phyloP scores from a whole-genome alignment of 2,797 vertebrate genomes.

The Coluber constrictor region DNA sequence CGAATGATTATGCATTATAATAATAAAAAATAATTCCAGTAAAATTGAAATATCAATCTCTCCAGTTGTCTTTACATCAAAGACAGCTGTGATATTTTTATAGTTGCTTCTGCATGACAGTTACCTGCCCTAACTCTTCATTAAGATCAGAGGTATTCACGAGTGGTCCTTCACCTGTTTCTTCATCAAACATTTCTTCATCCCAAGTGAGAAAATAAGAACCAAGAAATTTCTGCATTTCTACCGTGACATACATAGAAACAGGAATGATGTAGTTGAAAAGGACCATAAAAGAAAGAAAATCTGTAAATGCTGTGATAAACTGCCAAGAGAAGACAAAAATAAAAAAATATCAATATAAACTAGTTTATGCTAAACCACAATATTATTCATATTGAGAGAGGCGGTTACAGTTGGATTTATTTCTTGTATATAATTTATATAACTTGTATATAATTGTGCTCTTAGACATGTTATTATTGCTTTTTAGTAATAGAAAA shows the following conservation, averaged over 20 bases:
- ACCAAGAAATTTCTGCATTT: slow-evolving; percentile 98
- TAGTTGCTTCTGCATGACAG: not conserved
- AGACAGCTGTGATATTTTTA: not conserved
- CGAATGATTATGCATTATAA: not conserved
- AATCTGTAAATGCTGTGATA: slow-evolving; percentile 91
- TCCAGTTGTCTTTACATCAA: not conserved
- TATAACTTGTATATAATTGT: not conserved
- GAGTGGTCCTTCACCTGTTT: slow-evolving; percentile 85
- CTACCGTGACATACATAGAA: slow-evolving; percentile 98
- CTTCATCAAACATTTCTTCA: slow-evolving; percentile 92
- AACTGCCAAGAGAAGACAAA: slow-evolving; percentile 72
- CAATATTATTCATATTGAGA: not conserved
- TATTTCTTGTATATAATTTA: not conserved
- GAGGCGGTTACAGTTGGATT: not conserved
- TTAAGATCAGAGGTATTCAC: slow-evolving; percentile 98
- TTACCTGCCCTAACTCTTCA: slow-evolving; percentile 94
- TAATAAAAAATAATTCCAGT: not conserved
- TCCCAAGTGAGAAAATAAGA: slow-evolving; percentile 98
- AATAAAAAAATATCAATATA: not conserved
- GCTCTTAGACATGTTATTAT: not conserved
- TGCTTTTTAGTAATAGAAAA: not conserved
- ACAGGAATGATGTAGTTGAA: slow-evolving; percentile 99
- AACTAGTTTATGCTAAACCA: not conserved
- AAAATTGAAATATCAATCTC: not conserved
- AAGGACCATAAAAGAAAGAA: slow-evolving; percentile 97